A percentile compares a stretch with the other conserved stretches of the same genome.
These are phyloP conservation scores for Hyperoodon ampullatus DNA, from an alignment of 2,113 vertebrate species.

Conservation along the genomic window DNA sequence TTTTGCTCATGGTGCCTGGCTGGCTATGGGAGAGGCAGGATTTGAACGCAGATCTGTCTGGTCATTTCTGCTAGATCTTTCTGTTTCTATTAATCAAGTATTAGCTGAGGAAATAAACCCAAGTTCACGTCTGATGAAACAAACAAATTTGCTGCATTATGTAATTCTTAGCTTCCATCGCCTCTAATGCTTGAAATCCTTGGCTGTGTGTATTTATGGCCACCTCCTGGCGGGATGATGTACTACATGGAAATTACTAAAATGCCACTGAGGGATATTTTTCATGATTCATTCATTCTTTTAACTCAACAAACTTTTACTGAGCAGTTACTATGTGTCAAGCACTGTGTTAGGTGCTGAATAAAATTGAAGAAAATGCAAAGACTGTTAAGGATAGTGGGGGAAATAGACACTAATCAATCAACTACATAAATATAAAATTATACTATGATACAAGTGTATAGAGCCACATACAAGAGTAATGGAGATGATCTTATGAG, in stretches of 20 bases:
- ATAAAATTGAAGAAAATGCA: background rate
- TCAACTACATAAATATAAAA: background rate
- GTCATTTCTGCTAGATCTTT: background rate
- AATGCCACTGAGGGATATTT: background rate
- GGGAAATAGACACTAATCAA: background rate
- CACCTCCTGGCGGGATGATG: background rate
- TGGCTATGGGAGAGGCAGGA: background rate
- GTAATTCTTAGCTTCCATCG: background rate
- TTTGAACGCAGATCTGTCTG: background rate
- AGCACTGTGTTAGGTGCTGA: background rate
- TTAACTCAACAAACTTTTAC: background rate
- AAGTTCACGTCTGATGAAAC: background rate
- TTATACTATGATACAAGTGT: background rate
- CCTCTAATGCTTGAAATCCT: background rate
- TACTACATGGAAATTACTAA: background rate
- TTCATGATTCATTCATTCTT: background rate
- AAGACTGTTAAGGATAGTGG: background rate
- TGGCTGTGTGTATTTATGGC: background rate
- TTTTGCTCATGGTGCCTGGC: background rate
- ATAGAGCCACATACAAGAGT: background rate
- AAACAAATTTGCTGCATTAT: background rate
- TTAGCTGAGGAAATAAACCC: background rate
- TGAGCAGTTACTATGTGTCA: background rate
- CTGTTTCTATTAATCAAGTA: background rate
- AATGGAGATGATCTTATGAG: background rate